These are phyloP conservation scores for Neuroterus valhalla DNA, from an alignment of 1,140 invertebrate species.

Conservation along the genomic window DNA sequence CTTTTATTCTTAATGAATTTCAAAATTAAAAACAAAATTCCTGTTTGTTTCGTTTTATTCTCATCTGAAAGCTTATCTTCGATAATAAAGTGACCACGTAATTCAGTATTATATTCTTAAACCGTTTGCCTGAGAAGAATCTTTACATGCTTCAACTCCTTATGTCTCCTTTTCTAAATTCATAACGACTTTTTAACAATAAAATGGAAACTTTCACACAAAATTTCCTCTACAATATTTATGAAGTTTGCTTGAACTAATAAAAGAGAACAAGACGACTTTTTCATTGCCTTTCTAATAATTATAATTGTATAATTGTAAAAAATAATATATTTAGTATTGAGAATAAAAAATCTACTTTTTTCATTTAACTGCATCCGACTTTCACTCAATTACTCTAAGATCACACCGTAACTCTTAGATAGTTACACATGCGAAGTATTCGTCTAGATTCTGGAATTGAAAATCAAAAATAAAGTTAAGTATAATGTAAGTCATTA, in stretches of 20 bases:
- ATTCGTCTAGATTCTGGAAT: not conserved
- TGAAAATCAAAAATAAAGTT: constrained; percentile 5
- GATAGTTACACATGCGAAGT: constrained; percentile 19
- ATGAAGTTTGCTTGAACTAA: no score
- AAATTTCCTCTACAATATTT: no score
- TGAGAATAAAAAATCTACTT: constrained; percentile 25
- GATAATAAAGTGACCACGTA: no score
- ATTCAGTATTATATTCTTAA: no score
- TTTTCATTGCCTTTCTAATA: not conserved
- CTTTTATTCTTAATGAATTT: not conserved
- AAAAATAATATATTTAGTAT: constrained; percentile 4
- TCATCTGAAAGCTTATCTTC: no score
- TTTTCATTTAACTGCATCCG: constrained; percentile 19
- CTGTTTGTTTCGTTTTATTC: no score
- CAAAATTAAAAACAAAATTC: no score
- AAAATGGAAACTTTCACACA: no score
- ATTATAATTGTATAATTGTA: not conserved
- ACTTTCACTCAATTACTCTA: constrained; percentile 28
- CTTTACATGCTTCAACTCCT: no score
- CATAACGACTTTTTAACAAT: not conserved
- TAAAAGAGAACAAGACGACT: no score
- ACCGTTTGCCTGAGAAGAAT: no score
- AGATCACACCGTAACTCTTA: constrained; percentile 17
- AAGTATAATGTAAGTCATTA: constrained; percentile 11
- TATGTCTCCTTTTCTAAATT: not conserved